Evolutionary conservation across 2,888 invertebrate genomes (phyloP).

Genomic region (Exephanes ischioxanthus): DNA sequence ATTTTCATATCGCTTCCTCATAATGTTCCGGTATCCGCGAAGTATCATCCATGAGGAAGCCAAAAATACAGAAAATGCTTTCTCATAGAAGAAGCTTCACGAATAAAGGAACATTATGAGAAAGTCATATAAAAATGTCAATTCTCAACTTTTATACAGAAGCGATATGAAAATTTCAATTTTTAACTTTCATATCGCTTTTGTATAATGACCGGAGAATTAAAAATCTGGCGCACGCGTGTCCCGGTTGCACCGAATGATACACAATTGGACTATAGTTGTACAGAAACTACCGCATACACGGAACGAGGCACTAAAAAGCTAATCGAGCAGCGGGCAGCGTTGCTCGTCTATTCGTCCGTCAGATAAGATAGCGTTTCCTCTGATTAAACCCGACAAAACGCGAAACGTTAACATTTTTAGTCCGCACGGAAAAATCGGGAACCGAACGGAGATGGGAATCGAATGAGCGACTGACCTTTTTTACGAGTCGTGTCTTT

Average conservation of each 20-base stretch:
- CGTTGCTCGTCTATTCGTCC: constrained; percentile 5
- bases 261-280: background rate
- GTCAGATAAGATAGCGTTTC: constrained; percentile 66
- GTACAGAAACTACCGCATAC: background rate
- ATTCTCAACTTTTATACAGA: too few species aligned
- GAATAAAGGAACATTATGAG: too few species aligned
- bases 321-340: constrained; percentile 3
- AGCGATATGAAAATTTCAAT: too few species aligned
- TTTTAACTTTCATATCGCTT: too few species aligned
- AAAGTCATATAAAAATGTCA: too few species aligned
- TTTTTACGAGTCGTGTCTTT: constrained; percentile 98
- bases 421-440: background rate
- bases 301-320: background rate
- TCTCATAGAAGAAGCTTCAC: too few species aligned
- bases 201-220: background rate
- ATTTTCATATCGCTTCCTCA: background rate
- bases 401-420: constrained; percentile 6
- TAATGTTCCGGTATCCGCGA: too few species aligned
- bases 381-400: constrained; percentile 44
- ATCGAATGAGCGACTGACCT: constrained; percentile 86
- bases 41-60: too few species aligned
- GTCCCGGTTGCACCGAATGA: background rate
- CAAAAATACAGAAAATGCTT: too few species aligned
- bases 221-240: background rate
- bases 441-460: background rate